Evolutionary conservation across 2,888 invertebrate genomes (phyloP).

Genomic region (Macrosiphum euphorbiae): DNA sequence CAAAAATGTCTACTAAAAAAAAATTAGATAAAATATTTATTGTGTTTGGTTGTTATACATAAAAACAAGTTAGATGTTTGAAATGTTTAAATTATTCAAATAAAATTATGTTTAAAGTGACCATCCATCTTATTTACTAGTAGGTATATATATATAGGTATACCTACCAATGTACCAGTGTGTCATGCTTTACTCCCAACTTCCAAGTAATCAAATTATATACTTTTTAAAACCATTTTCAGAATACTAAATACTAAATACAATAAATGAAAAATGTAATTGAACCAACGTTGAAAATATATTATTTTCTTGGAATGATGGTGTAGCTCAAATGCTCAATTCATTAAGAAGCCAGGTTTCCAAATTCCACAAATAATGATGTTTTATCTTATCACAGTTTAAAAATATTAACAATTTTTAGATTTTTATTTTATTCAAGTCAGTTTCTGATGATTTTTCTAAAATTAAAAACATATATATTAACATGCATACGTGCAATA

Average conservation of each 20-base stretch:
- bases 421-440: not conserved
- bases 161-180: not conserved
- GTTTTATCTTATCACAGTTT: not conserved
- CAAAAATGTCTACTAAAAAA: not conserved
- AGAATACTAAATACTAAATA: too few relatives aligned
- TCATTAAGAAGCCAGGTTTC: not conserved
- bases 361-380: not conserved
- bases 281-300: not conserved
- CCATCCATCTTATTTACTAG: not conserved
- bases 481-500: not conserved
- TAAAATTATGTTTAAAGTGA: not conserved
- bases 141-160: not conserved
- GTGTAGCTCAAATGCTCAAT: not conserved
- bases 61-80: not conserved
- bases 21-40: too few relatives aligned
- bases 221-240: not conserved
- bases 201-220: not conserved
- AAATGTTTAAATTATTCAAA: constrained; percentile 1
- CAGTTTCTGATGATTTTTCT: not conserved
- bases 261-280: not conserved
- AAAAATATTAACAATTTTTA: not conserved
- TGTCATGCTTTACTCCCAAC: not conserved
- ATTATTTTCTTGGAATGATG: not conserved
- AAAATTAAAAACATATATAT: not conserved
- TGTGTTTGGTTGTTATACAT: not conserved